Percentiles rank a stretch among this genome's conserved stretches.
Evolutionary conservation across 2,113 vertebrate genomes (phyloP).

Genomic region (Ahaetulla prasina): DNA sequence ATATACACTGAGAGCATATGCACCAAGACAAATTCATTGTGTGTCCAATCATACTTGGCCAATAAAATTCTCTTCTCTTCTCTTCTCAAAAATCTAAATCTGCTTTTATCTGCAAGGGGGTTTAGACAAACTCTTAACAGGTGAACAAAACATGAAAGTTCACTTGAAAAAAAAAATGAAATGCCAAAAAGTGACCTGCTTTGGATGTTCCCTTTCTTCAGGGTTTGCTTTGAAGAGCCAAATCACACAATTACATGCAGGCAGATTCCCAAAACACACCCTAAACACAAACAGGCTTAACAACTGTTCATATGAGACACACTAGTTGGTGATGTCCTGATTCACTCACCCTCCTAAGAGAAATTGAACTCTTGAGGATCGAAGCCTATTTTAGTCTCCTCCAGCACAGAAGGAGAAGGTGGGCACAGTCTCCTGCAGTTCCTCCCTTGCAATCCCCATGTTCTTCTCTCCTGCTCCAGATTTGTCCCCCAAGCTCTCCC

Average conservation of each 20-base stretch:
- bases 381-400: background rate
- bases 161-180: background rate
- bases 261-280: background rate
- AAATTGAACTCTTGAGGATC: background rate
- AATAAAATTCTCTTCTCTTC: too few species aligned
- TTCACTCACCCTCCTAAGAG: background rate
- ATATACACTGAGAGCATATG: too few species aligned
- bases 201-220: too few species aligned
- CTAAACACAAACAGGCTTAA: background rate
- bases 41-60: too few species aligned
- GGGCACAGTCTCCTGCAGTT: background rate
- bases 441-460: background rate
- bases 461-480: background rate
- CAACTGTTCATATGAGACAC: background rate
- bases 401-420: background rate
- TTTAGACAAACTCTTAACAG: background rate
- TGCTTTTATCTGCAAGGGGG: background rate
- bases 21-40: too few species aligned
- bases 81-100: background rate
- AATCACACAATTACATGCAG: background rate
- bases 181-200: background rate
- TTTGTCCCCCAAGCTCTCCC: background rate
- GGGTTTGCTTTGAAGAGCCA: background rate
- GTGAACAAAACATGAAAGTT: background rate
- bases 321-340: rapidly evolving